Conservation (phyloP, 64 coral and sea anemone species). For the Pocillopora verrucosa region DNA sequence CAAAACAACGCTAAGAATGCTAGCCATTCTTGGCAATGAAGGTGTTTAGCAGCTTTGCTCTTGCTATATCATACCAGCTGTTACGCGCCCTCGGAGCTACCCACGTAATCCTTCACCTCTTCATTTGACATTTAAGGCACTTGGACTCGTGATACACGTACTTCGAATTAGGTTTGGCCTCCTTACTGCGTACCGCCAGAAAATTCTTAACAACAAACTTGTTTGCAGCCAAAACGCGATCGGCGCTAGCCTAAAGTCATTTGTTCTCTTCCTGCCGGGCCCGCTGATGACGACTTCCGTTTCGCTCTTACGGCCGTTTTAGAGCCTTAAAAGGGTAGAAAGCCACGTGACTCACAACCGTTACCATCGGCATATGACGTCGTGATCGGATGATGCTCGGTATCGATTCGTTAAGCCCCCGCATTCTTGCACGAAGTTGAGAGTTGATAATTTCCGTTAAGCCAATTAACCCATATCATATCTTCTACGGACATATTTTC, state of each 20-base stretch:
- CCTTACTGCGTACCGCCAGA: neutral
- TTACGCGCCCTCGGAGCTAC: neutral
- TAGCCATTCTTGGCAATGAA: neutral
- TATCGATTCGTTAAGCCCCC: neutral
- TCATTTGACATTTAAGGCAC: neutral
- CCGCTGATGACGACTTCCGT: slow-evolving; percentile 26
- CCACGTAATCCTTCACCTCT: neutral
- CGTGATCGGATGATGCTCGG: neutral
- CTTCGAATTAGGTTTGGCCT: slow-evolving; percentile 9
- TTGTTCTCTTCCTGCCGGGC: slow-evolving; percentile 20
- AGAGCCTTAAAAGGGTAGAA: slow-evolving; percentile 12
- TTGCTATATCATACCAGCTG: neutral
- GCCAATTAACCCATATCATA: too few relatives aligned
- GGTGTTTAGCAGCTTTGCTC: slow-evolving; percentile 1
- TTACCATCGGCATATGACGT: neutral
- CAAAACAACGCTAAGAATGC: slow-evolving; percentile 40
- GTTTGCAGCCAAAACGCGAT: neutral
- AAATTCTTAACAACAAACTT: neutral
- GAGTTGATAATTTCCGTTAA: too few relatives aligned
- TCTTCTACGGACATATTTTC: too few relatives aligned
- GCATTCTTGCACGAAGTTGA: slow-evolving; percentile 25
- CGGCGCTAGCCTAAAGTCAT: neutral
- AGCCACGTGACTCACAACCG: neutral
- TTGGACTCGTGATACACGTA: neutral
- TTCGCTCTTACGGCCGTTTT: neutral